Conservation (phyloP, 1,140 invertebrate genomes). For the Bemisia tabaci region DNA sequence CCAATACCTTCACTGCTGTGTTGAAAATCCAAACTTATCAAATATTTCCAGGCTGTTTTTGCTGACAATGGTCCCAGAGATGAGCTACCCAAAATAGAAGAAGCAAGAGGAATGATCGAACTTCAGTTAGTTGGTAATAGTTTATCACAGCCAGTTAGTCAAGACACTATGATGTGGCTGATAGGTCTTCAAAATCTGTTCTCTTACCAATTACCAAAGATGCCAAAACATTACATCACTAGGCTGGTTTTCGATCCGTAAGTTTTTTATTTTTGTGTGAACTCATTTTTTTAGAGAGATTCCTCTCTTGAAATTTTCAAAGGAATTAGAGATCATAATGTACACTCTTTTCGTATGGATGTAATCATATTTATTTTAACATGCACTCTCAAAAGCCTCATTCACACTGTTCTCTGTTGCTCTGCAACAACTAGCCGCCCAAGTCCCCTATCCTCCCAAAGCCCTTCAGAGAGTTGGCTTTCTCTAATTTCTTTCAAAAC, state of each 20-base stretch:
- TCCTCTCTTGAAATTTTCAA: background rate
- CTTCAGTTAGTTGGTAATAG: conserved; percentile 92
- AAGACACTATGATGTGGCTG: conserved; percentile 85
- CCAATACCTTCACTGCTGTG: too few species aligned
- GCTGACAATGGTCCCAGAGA: conserved; percentile 75
- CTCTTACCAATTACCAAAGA: conserved; percentile 86
- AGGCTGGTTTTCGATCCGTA: conserved; percentile 87
- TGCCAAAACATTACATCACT: conserved; percentile 97
- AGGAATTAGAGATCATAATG: too few species aligned
- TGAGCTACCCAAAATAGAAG: conserved; percentile 80
- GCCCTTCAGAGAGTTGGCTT: too few species aligned
- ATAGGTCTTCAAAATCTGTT: conserved; percentile 92
- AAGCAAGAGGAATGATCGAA: conserved; percentile 75
- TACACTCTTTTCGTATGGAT: too few species aligned
- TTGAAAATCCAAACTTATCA: too few species aligned
- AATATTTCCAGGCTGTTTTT: conserved; percentile 48
- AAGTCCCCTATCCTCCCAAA: too few species aligned
- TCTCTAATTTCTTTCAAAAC: too few species aligned
- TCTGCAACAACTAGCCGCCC: too few species aligned
- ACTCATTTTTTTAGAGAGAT: background rate
- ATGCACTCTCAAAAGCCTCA: too few species aligned
- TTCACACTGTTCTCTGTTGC: too few species aligned
- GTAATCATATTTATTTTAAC: too few species aligned
- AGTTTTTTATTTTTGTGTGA: conserved; percentile 5
- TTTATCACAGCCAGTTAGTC: conserved; percentile 67